Conservation (phyloP, 2,113 vertebrate genomes). For the Calidris pygmaea region DNA sequence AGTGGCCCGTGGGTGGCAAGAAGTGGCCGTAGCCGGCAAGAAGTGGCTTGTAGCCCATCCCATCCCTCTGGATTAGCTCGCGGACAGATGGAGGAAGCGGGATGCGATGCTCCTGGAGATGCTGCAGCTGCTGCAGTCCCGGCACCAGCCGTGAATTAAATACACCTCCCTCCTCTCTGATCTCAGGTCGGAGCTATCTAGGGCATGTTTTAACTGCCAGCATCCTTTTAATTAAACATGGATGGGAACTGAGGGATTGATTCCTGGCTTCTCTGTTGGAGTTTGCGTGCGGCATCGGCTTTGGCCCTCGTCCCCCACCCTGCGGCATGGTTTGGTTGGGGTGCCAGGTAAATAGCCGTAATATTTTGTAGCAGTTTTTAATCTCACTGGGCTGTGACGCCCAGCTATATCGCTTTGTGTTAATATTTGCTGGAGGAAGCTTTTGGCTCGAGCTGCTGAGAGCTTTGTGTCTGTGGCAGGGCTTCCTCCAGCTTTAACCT, state of each 20-base stretch:
- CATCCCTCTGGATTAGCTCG: neutral
- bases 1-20: rapidly evolving
- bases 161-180: neutral
- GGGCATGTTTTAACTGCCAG: neutral
- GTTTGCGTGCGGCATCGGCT: neutral
- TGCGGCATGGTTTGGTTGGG: neutral
- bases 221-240: neutral
- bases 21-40: rapidly evolving
- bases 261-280: neutral
- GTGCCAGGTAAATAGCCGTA: neutral
- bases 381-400: neutral
- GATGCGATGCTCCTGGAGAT: neutral
- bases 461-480: neutral
- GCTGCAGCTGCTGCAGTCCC: neutral
- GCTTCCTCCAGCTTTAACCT: neutral
- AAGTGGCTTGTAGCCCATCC: rapidly evolving
- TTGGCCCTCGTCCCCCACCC: neutral
- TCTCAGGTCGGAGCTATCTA: neutral
- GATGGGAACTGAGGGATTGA: neutral
- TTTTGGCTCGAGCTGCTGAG: neutral
- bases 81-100: neutral
- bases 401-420: neutral
- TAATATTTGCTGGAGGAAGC: conserved; percentile 9
- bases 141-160: neutral
- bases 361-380: neutral